Evolutionary conservation across 2,888 invertebrate species (phyloP).

Genomic region (Amphipyra tragopoginis): DNA sequence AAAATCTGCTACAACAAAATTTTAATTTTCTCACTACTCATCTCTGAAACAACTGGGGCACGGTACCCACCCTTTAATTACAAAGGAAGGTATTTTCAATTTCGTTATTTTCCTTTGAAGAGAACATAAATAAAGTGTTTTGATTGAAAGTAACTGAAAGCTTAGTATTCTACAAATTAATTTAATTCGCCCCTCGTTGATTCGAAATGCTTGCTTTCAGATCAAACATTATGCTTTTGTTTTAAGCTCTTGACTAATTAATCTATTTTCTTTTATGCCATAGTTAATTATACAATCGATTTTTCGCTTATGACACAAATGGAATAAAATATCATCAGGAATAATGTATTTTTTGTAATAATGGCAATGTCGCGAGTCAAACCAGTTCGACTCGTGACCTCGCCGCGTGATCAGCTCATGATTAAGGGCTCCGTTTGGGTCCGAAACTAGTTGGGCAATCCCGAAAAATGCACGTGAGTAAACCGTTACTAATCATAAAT

Average conservation of each 20-base stretch:
- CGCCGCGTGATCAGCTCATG: too few species aligned
- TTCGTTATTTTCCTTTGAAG: conserved; percentile 66
- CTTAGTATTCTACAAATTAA: conserved; percentile 65
- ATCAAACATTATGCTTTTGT: conserved; percentile 26
- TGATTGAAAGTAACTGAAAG: conserved; percentile 64
- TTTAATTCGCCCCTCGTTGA: conserved; percentile 60
- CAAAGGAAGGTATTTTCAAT: conserved; percentile 70
- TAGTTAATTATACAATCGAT: too few species aligned
- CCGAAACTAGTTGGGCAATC: too few species aligned
- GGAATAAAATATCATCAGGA: too few species aligned
- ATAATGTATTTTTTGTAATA: too few species aligned
- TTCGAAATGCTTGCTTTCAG: conserved; percentile 46
- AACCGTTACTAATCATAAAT: too few species aligned
- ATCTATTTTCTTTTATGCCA: conserved; percentile 13
- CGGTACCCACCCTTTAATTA: conserved; percentile 61
- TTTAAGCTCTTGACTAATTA: conserved; percentile 37
- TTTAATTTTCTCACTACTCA: conserved; percentile 15
- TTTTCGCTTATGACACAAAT: too few species aligned
- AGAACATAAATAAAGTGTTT: conserved; percentile 67
- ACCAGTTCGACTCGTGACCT: too few species aligned
- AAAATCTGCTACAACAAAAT: conserved; percentile 19
- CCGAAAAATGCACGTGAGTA: too few species aligned
- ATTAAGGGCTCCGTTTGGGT: too few species aligned
- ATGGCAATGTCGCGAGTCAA: too few species aligned
- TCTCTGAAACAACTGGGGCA: conserved; percentile 28